These are phyloP conservation scores for Erethizon dorsatum DNA, from an alignment of 2,797 vertebrate species.

Conservation along the genomic window DNA sequence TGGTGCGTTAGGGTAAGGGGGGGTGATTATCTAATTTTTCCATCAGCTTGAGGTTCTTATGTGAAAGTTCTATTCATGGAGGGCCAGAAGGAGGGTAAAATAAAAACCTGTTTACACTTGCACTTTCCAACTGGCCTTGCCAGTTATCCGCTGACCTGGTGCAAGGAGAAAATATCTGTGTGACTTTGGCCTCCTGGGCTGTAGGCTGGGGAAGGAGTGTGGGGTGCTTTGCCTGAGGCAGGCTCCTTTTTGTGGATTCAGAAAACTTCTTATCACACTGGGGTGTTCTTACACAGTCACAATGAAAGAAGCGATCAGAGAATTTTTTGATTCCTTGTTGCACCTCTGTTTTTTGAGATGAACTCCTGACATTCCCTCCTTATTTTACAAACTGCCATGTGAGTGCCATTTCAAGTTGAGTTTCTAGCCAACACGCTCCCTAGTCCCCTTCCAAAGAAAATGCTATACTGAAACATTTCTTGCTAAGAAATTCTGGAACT, in stretches of 20 bases:
- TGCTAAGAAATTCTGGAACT: constrained; percentile 70
- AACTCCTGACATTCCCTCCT: constrained; percentile 31
- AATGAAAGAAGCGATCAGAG: neutral
- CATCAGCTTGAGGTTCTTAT: constrained; percentile 85
- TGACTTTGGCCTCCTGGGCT: constrained; percentile 67
- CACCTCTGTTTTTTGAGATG: constrained; percentile 34
- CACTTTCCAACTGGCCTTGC: constrained; percentile 87
- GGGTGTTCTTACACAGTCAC: neutral
- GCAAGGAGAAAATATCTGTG: constrained; percentile 87
- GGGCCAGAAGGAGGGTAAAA: constrained; percentile 83
- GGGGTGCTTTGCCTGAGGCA: neutral
- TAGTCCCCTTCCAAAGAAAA: constrained; percentile 78
- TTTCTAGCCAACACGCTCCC: constrained; percentile 81
- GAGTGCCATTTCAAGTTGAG: constrained; percentile 74
- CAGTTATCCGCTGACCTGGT: constrained; percentile 88
- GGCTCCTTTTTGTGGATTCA: neutral
- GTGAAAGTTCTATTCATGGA: constrained; percentile 88
- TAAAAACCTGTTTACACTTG: constrained; percentile 88
- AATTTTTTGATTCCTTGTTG: neutral
- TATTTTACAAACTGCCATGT: constrained; percentile 68
- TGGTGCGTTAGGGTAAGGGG: constrained; percentile 65
- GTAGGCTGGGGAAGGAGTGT: neutral
- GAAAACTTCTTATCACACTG: neutral
- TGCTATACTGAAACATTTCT: constrained; percentile 60
- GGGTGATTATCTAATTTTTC: constrained; percentile 86